These are phyloP conservation scores for Loris lydekkerianus DNA, from an alignment of 2,797 vertebrate species.

Conservation along the genomic window DNA sequence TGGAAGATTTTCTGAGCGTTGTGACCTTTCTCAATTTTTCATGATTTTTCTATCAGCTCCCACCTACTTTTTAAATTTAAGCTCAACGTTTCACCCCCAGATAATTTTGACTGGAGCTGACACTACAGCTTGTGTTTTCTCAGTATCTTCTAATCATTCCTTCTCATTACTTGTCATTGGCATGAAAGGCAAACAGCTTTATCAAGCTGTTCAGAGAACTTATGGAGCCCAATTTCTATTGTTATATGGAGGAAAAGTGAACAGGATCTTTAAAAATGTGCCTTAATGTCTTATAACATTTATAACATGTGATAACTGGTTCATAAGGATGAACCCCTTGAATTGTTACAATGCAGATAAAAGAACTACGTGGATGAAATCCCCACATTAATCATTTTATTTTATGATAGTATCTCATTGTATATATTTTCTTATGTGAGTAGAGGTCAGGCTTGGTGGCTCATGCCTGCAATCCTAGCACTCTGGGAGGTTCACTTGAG, in stretches of 20 bases:
- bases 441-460: background rate
- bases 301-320: background rate
- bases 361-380: background rate
- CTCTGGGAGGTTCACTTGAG: too few relatives aligned
- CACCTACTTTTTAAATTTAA: background rate
- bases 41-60: slow-evolving; percentile 45
- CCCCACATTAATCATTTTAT: background rate
- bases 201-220: background rate
- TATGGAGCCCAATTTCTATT: background rate
- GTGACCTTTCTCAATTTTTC: slow-evolving; percentile 60
- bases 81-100: slow-evolving; percentile 39
- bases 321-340: background rate
- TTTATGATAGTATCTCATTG: background rate
- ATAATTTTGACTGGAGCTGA: slow-evolving; percentile 30
- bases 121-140: background rate
- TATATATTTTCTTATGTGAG: background rate
- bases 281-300: background rate
- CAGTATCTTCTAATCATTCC: background rate
- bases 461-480: too few relatives aligned
- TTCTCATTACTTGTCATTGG: background rate
- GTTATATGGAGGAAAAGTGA: background rate
- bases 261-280: background rate
- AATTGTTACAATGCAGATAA: background rate
- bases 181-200: background rate
- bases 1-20: background rate